phyloP scores from a whole-genome alignment of 2,888 invertebrate species.

The Cerastis leucographa region DNA sequence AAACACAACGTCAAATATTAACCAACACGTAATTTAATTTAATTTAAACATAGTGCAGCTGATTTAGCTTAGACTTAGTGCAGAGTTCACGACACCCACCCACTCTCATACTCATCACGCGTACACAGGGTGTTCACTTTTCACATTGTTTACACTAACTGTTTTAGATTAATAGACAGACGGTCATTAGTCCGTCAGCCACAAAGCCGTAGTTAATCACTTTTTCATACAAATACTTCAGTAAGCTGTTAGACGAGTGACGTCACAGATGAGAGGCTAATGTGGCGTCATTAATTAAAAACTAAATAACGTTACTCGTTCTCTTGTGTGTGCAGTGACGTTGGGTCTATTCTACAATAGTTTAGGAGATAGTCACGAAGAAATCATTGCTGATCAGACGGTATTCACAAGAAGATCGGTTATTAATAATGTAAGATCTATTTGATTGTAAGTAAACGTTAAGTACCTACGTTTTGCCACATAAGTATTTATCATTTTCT shows the following conservation, averaged over 20 bases:
- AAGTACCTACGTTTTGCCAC: too few relatives aligned
- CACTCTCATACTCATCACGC: not conserved
- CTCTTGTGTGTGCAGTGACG: not conserved
- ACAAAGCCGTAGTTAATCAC: slow-evolving; percentile 32
- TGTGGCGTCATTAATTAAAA: slow-evolving; percentile 10
- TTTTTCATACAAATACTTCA: slow-evolving; percentile 33
- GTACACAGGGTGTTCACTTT: slow-evolving; percentile 5
- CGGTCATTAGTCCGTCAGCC: slow-evolving; percentile 38
- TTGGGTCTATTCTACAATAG: not conserved
- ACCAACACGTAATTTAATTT: not conserved
- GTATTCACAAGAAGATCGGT: not conserved
- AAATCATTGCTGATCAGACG: not conserved
- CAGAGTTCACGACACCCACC: not conserved
- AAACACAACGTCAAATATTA: not conserved
- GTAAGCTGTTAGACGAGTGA: slow-evolving; percentile 19
- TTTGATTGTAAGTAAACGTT: not conserved
- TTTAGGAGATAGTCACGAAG: not conserved
- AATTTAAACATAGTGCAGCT: slow-evolving; percentile 1
- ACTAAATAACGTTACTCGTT: slow-evolving; percentile 1
- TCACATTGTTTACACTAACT: slow-evolving; percentile 39
- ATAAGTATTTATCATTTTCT: too few relatives aligned
- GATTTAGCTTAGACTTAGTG: slow-evolving; percentile 1
- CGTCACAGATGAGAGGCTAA: slow-evolving; percentile 35
- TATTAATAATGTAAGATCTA: not conserved
- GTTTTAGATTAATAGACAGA: slow-evolving; percentile 27